Conservation (phyloP, 2,888 invertebrate genomes). For the Capitulum mitella region DNA sequence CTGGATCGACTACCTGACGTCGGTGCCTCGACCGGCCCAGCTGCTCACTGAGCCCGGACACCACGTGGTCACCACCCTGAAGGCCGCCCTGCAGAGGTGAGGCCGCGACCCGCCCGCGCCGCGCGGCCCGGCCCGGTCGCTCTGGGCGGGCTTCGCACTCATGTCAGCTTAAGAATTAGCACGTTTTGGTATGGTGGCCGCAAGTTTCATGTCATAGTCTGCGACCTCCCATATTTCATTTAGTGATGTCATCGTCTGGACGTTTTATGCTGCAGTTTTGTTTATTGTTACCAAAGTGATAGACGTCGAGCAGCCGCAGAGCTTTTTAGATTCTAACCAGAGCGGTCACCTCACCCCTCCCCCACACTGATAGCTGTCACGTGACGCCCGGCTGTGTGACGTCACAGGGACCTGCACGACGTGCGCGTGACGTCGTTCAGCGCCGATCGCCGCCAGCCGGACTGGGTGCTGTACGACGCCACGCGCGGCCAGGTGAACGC, state of each 20-base stretch:
- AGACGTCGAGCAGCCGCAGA: too few species aligned
- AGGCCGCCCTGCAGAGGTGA: conserved; percentile 57
- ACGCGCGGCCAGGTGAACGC: conserved; percentile 71
- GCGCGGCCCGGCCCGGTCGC: too few species aligned
- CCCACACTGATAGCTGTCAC: conserved; percentile 34
- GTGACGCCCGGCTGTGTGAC: conserved; percentile 37
- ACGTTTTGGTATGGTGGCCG: too few species aligned
- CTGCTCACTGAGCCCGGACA: conserved; percentile 59
- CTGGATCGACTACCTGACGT: conserved; percentile 66
- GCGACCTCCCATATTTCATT: too few species aligned
- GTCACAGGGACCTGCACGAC: conserved; percentile 37
- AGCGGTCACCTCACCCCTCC: too few species aligned
- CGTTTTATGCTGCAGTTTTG: too few species aligned
- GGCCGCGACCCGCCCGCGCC: background rate
- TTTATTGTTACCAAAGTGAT: too few species aligned
- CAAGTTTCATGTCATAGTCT: too few species aligned
- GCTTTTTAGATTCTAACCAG: too few species aligned
- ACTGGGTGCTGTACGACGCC: conserved; percentile 82
- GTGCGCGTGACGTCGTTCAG: conserved; percentile 42
- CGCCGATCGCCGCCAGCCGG: conserved; percentile 82
- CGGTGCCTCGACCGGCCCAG: conserved; percentile 67
- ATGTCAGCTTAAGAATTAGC: too few species aligned
- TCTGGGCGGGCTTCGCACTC: too few species aligned
- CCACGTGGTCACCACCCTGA: conserved; percentile 60
- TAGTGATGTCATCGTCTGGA: too few species aligned